A percentile compares a stretch with the other conserved stretches of the same genome.
phyloP scores from a whole-genome alignment of 2,113 vertebrate genomes.

The Ranitomeya variabilis region DNA sequence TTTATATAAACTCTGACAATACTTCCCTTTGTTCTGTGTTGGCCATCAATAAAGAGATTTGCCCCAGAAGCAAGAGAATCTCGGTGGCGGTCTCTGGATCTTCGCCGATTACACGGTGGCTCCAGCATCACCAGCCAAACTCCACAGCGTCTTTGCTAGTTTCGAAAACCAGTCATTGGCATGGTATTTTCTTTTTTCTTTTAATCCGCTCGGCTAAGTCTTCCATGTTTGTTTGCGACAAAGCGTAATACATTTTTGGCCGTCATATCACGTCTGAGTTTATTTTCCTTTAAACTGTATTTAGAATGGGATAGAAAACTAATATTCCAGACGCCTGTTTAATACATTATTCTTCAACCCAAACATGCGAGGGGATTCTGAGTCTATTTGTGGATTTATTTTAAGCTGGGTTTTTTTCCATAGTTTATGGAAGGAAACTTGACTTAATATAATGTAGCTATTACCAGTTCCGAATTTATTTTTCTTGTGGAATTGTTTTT shows the following conservation, averaged over 20 bases:
- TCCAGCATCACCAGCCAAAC: background rate
- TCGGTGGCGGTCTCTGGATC: background rate
- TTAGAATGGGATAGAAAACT: slow-evolving; percentile 12
- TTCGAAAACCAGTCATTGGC: background rate
- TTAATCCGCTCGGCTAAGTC: background rate
- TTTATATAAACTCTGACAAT: background rate
- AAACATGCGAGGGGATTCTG: background rate
- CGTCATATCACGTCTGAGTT: background rate
- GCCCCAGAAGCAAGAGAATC: background rate
- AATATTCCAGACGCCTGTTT: slow-evolving; percentile 28
- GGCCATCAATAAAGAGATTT: background rate
- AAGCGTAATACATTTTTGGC: slow-evolving; percentile 21
- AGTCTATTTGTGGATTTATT: slow-evolving; percentile 24
- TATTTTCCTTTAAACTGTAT: slow-evolving; percentile 10
- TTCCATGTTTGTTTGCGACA: slow-evolving; percentile 19
- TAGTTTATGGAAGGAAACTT: slow-evolving; percentile 22
- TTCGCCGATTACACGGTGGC: background rate
- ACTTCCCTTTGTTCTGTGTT: slow-evolving; percentile 1
- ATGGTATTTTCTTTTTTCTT: background rate
- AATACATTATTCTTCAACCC: slow-evolving; percentile 22
- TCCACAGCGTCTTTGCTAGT: background rate
- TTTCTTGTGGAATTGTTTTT: background rate
- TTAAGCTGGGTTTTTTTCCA: background rate
- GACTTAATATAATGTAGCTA: background rate
- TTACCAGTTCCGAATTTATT: background rate